Percentiles rank a stretch among this genome's conserved stretches.
These are phyloP conservation scores for Oryzias sinensis DNA, from an alignment of 2,797 vertebrate genomes.

Conservation along the genomic window DNA sequence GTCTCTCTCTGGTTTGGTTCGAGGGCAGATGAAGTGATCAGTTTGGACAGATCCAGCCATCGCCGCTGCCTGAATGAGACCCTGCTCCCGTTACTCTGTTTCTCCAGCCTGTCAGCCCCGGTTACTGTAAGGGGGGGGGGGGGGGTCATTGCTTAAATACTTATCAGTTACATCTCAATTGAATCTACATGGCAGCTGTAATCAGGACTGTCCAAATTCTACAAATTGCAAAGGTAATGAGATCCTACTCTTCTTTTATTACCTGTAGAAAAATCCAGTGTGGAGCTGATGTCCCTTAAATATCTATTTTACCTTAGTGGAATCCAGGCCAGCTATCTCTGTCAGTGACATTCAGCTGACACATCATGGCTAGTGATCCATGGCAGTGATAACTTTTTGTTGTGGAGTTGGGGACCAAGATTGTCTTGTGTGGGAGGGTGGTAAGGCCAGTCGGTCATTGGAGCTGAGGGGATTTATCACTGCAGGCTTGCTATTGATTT, in stretches of 20 bases:
- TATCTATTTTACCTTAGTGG: constrained; percentile 9
- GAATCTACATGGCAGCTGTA: too few species aligned
- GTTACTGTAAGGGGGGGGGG: constrained; percentile 7
- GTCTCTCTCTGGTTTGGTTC: constrained; percentile 18
- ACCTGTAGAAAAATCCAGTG: too few species aligned
- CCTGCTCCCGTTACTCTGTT: constrained; percentile 18
- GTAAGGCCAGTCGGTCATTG: constrained; percentile 66
- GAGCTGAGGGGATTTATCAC: constrained; percentile 72
- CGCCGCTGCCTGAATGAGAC: constrained; percentile 23
- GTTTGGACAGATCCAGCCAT: constrained; percentile 28
- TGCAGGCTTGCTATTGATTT: constrained; percentile 73
- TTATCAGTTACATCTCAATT: too few species aligned
- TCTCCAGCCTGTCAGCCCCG: constrained; percentile 17
- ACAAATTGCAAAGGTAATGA: not conserved
- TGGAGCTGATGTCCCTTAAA: constrained; percentile 13
- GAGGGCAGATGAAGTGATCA: constrained; percentile 17
- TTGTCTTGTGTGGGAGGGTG: constrained; percentile 69
- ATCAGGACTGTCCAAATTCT: too few species aligned
- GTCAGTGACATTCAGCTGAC: constrained; percentile 63
- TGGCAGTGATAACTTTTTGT: constrained; percentile 69
- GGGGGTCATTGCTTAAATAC: not conserved
- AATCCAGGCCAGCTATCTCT: constrained; percentile 25
- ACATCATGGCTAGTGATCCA: constrained; percentile 61
- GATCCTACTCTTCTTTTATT: too few species aligned
- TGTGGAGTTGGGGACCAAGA: constrained; percentile 66